Conservation (phyloP, 2,113 vertebrate genomes). For the Orycteropus afer region DNA sequence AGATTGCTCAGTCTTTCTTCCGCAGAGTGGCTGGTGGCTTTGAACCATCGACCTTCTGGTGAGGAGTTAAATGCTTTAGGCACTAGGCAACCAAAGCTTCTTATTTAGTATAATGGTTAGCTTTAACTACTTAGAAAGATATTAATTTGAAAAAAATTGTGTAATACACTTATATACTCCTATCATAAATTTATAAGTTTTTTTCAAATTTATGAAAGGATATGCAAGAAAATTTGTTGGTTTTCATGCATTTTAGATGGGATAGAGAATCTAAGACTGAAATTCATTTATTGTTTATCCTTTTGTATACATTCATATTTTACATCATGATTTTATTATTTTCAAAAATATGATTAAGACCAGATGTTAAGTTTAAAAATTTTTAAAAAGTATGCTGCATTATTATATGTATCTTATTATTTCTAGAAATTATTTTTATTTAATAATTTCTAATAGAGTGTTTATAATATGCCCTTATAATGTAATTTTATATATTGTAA, state of each 20-base stretch:
- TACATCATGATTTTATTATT: background rate
- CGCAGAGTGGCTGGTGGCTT: too few relatives aligned
- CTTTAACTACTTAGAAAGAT: too few relatives aligned
- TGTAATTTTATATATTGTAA: background rate
- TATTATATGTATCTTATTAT: background rate
- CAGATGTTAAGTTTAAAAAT: background rate
- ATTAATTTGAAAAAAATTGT: too few relatives aligned
- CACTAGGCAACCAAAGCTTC: too few relatives aligned
- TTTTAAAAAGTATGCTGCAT: background rate
- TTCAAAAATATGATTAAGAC: background rate
- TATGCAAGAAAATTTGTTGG: background rate
- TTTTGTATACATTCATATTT: background rate
- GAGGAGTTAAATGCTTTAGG: too few relatives aligned
- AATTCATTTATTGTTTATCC: background rate
- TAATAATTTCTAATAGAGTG: background rate
- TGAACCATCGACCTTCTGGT: too few relatives aligned
- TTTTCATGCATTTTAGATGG: background rate
- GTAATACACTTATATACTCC: background rate
- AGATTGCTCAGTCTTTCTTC: too few relatives aligned
- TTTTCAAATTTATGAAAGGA: background rate
- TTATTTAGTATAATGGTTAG: too few relatives aligned
- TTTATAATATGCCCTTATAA: background rate
- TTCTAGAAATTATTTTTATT: background rate
- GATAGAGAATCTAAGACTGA: background rate
- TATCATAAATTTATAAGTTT: background rate